These are phyloP conservation scores for Meleagris gallopavo DNA, from an alignment of 2,113 vertebrate genomes.

Conservation along the genomic window DNA sequence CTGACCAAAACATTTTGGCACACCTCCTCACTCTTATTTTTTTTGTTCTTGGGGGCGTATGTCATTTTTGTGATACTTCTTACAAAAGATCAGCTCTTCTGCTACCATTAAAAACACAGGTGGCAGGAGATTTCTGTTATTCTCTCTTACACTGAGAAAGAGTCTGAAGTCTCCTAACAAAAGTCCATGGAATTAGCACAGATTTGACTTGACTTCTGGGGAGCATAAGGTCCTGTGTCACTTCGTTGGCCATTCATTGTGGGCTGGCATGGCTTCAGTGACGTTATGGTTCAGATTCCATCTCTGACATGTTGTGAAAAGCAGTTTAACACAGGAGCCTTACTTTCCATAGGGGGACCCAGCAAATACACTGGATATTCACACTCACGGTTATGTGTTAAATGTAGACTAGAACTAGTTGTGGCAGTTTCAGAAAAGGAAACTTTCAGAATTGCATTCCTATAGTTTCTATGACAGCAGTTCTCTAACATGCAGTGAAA, in stretches of 20 bases:
- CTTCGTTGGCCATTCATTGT: neutral
- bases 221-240: neutral
- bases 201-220: neutral
- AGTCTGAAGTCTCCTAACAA: neutral
- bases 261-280: neutral
- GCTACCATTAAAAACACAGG: neutral
- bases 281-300: neutral
- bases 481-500: neutral
- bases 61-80: neutral
- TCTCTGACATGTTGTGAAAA: neutral
- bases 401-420: neutral
- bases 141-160: neutral
- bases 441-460: neutral
- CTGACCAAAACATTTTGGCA: neutral
- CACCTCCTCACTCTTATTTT: neutral
- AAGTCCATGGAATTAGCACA: neutral
- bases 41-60: neutral
- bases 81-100: neutral
- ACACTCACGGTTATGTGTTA: neutral
- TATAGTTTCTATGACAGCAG: accelerated
- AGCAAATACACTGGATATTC: neutral
- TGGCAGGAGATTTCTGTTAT: neutral
- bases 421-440: neutral
- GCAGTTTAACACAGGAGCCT: neutral
- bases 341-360: neutral